phyloP scores from a whole-genome alignment of 1,140 invertebrate genomes.

The Cataglyphis hispanica region DNA sequence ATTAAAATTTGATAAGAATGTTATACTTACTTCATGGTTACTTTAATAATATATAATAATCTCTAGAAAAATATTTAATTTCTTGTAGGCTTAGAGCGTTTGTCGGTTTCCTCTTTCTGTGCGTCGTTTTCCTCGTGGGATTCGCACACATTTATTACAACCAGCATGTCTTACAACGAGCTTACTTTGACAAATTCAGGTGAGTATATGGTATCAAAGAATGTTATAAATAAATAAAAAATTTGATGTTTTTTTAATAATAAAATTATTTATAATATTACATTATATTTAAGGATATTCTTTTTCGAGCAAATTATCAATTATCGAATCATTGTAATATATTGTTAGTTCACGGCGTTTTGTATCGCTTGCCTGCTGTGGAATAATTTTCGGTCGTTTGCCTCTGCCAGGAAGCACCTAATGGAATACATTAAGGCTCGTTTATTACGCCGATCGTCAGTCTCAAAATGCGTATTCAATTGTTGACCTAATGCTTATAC shows the following conservation, averaged over 20 bases:
- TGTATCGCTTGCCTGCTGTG: constrained; percentile 45
- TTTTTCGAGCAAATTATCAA: not conserved
- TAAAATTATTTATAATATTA: not conserved
- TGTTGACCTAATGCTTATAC: constrained; percentile 23
- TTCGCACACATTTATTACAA: constrained; percentile 94
- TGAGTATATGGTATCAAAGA: constrained; percentile 50
- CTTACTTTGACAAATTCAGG: constrained; percentile 93
- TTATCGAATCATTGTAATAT: constrained; percentile 20
- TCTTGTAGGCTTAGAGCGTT: constrained; percentile 91
- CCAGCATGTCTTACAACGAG: constrained; percentile 92
- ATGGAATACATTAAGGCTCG: constrained; percentile 76
- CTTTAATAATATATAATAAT: not conserved
- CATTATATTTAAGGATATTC: not conserved
- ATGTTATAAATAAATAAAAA: too few species aligned
- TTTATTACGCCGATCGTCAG: constrained; percentile 66
- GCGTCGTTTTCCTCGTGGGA: constrained; percentile 92
- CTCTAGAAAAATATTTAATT: not conserved
- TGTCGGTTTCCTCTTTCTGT: constrained; percentile 92
- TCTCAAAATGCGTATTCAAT: constrained; percentile 66
- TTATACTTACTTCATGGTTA: not conserved
- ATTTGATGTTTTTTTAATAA: not conserved
- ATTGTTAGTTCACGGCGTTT: constrained; percentile 12
- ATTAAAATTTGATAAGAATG: not conserved
- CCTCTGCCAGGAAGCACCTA: constrained; percentile 76
- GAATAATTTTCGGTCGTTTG: constrained; percentile 68